phyloP scores from a whole-genome alignment of 2,888 invertebrate species.

The Cantharis nigra region DNA sequence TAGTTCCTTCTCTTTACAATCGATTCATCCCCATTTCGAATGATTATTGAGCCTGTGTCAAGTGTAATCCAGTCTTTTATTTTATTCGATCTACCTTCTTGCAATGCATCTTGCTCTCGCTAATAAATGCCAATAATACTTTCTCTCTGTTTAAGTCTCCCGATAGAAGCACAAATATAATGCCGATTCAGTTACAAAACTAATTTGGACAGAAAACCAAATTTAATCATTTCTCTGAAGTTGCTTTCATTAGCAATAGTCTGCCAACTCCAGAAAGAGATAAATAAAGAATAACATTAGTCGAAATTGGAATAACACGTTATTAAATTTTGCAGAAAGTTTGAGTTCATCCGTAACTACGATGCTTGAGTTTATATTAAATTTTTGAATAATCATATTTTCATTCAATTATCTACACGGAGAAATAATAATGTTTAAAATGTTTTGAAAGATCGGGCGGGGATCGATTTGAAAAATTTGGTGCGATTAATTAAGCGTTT shows the following conservation, averaged over 20 bases:
- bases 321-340: constrained; percentile 47
- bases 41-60: constrained; percentile 47
- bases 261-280: constrained; percentile 49
- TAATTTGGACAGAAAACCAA: constrained; percentile 52
- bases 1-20: constrained; percentile 38
- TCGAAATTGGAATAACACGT: constrained; percentile 51
- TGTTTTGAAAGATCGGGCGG: background rate
- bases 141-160: constrained; percentile 24
- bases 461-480: background rate
- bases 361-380: constrained; percentile 52
- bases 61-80: constrained; percentile 46
- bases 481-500: background rate
- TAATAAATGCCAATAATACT: constrained; percentile 1
- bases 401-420: constrained; percentile 23
- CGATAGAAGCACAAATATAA: constrained; percentile 37
- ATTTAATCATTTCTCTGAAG: constrained; percentile 52
- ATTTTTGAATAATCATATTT: constrained; percentile 42
- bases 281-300: constrained; percentile 52
- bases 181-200: constrained; percentile 46
- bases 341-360: constrained; percentile 39
- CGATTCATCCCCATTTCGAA: constrained; percentile 44
- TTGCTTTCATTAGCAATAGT: constrained; percentile 53
- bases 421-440: background rate
- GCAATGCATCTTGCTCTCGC: constrained; percentile 24
- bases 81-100: constrained; percentile 34